Percentiles rank a stretch among this genome's conserved stretches.
Evolutionary conservation across 2,113 vertebrate genomes (phyloP).

Genomic region (Varanus salvator): DNA sequence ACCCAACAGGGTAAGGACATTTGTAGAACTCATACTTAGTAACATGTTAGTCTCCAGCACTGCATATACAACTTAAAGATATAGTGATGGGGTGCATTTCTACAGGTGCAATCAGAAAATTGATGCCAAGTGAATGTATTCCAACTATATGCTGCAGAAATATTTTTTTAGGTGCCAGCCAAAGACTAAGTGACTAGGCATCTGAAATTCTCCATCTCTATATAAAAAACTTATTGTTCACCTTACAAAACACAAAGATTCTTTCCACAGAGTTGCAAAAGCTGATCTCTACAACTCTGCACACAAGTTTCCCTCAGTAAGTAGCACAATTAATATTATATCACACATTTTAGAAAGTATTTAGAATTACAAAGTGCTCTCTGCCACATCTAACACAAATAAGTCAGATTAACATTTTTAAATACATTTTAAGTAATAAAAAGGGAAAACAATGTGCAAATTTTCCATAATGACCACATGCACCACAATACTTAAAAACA

Average conservation of each 20-base stretch:
- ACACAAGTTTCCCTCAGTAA: not conserved
- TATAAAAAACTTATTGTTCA: not conserved
- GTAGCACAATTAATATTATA: slow-evolving; percentile 17
- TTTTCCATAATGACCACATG: not conserved
- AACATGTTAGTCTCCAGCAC: not conserved
- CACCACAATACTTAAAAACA: slow-evolving; percentile 31
- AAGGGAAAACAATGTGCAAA: not conserved
- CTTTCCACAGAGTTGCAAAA: slow-evolving; percentile 20
- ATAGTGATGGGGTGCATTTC: not conserved
- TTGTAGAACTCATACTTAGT: not conserved
- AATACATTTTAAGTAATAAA: not conserved
- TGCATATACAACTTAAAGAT: not conserved
- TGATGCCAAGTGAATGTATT: not conserved
- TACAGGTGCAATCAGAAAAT: not conserved
- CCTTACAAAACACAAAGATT: not conserved
- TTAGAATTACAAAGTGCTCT: not conserved
- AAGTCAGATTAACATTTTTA: not conserved
- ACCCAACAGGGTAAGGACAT: not conserved
- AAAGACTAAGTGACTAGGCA: not conserved
- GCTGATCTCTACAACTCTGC: not conserved
- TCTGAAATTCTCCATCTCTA: not conserved
- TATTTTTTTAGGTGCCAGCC: not conserved
- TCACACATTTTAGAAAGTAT: not conserved
- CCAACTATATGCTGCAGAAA: not conserved
- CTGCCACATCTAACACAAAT: not conserved